Evolutionary conservation across 2,888 invertebrate species (phyloP), one percentile per base, ranked within the genome.

Genomic region (Brenthis daphne): DNA sequence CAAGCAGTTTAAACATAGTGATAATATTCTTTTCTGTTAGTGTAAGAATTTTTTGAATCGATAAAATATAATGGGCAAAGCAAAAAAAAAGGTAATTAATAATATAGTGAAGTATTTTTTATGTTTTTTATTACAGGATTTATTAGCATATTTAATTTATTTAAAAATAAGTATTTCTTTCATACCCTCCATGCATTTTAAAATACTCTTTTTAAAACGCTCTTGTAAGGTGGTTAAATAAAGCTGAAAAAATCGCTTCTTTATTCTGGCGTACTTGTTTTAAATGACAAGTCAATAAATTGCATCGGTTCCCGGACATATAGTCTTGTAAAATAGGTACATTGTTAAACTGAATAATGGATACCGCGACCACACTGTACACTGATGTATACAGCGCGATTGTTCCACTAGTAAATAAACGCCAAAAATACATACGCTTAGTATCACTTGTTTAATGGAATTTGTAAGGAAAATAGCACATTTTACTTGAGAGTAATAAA

Each of bases 301-400:
- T 63, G 53, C 43, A 63, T 63, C 53, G 63, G 63, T 63, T 14
- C 20, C 29, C 53, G 54, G n/a, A 16, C 60, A 57, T 37, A 60
- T n/a, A 60, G 47, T 48, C 55, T 65, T 63, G 57, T 65, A 71
- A 71, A 71, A 71, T 65, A 68, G 63, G 54, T 65, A 16, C 63
- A 71, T 68, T 60, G 68, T 68, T 69, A 57, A 65, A 68, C 64
- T 73, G 72, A 71, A 72, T 75, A 75, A 74, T 75, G 70, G 67
- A 66, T 61, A 43, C 64, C 57, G 58, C 68, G 72, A 69, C 72
- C 71, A 56, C 71, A 73, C 61, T 56, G 65, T 68, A 68, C 74
- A 71, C 70, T 74, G 75, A 75, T 70, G 69, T 66, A 75, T 70
- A 67, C 57, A 60, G 64, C 68, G 64, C 64, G 65, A 71, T 67